A percentile compares a stretch with the other conserved stretches of the same genome.
Conservation (phyloP, 2,113 vertebrate species). For the Neotoma lepida region DNA sequence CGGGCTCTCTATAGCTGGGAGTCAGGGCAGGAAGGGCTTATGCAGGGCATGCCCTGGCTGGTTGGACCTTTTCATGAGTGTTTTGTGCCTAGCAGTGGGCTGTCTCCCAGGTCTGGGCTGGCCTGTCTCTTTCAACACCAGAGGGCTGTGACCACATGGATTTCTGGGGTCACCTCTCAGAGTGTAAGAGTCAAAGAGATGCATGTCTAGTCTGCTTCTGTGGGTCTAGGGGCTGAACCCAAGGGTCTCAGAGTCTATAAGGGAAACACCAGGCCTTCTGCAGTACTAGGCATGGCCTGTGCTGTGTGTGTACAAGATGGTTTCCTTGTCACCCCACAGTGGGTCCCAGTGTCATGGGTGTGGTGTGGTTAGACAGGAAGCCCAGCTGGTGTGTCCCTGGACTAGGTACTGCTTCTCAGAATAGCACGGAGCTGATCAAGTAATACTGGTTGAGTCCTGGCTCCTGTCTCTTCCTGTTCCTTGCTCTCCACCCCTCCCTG, state of each 20-base stretch:
- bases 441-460: background rate
- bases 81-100: too few species aligned
- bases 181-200: background rate
- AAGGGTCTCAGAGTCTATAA: background rate
- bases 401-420: background rate
- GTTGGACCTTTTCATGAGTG: too few species aligned
- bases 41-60: fast-evolving
- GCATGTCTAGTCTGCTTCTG: background rate
- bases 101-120: background rate
- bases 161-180: fast-evolving
- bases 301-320: too few species aligned
- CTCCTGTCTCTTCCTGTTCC: background rate
- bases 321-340: background rate
- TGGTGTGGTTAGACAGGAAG: background rate
- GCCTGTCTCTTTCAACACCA: background rate
- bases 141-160: background rate
- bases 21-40: fast-evolving
- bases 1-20: background rate
- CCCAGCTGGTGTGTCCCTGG: background rate
- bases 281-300: background rate
- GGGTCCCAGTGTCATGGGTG: background rate
- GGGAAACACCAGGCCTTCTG: background rate
- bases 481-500: background rate
- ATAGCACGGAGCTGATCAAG: fast-evolving
- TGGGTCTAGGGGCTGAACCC: background rate